Evolutionary conservation across 2,113 vertebrate species (phyloP), one percentile per base, ranked within the genome.

Genomic region (Osmerus eperlanus): DNA sequence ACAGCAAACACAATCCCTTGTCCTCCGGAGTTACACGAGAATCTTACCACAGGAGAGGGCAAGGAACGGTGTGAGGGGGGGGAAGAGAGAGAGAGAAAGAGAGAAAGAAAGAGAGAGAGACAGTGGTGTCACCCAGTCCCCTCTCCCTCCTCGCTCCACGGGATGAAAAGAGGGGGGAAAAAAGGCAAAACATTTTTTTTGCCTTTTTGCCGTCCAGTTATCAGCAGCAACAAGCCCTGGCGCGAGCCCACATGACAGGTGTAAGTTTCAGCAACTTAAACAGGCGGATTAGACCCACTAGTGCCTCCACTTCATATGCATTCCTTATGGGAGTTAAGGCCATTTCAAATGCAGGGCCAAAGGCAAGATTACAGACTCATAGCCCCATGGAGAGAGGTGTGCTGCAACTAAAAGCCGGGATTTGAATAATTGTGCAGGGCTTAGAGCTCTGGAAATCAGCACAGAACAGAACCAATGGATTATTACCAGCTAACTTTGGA

Each of bases 301-400:
- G 92, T 94, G 94, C 94, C 91, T 96, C 84, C 94, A 95, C 94
- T 96, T 96, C 86, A 91, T 94, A 96, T 96, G 95, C 94, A 96
- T 97, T 95, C 95, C 96, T 98, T 96, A 96, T 91, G 94, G 95
- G 96, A 98, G 95, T 96, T 97, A 97, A 97, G 95, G 96, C 96
- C 94, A 96, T 98, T 96, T 96, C 95, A 97, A 96, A 97, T 96
- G 95, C 95, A 95, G 95, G 95, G 96, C 96, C 95, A 96, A 96
- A 90, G 96, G 95, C 94, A 93, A 97, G 95, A 98, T 97, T 97
- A 97, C 91, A 93, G 94, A 95, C 91, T 94, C 94, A 95, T 86
- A 93, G 95, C 94, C 95, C 95, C 95, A 92, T 94, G 93, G 96
- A 94, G 95, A 96, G 95, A 95, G 95, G 94, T 95, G 94, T 94